A percentile compares a stretch with the other conserved stretches of the same genome.
These are phyloP conservation scores for Volucella zonaria DNA, from an alignment of 2,888 invertebrate genomes.

Conservation along the genomic window DNA sequence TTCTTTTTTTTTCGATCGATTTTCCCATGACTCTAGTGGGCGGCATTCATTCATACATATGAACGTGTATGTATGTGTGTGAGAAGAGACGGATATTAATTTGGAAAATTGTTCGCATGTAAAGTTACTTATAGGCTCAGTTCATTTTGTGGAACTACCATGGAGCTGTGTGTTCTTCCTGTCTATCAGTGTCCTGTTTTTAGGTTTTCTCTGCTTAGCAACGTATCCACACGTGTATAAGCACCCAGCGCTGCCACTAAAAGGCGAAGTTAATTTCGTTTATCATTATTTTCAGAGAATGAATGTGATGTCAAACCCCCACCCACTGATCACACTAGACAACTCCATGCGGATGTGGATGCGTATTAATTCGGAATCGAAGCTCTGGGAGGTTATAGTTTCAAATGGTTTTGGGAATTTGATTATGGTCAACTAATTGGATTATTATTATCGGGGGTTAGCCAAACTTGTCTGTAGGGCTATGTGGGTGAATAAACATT, in stretches of 20 bases:
- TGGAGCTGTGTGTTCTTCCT: neutral
- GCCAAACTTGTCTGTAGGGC: neutral
- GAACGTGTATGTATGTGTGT: neutral
- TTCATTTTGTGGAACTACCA: constrained; percentile 1
- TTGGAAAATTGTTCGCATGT: constrained; percentile 48
- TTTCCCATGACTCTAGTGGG: constrained; percentile 3
- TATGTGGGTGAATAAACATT: neutral
- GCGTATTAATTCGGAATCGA: constrained; percentile 6
- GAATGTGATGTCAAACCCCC: neutral
- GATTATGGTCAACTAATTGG: constrained; percentile 35
- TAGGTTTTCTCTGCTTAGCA: neutral
- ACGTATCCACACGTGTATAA: constrained; percentile 1
- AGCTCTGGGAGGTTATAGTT: neutral
- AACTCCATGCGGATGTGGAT: constrained; percentile 8
- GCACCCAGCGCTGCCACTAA: neutral
- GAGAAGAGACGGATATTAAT: constrained; percentile 34
- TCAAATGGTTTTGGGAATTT: constrained; percentile 27
- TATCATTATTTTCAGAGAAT: constrained; percentile 4
- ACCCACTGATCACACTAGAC: neutral
- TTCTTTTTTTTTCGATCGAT: constrained; percentile 10
- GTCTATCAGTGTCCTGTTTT: neutral
- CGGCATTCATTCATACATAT: neutral
- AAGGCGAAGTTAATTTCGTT: constrained; percentile 19
- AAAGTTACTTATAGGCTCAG: constrained; percentile 5
- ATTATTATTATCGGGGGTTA: constrained; percentile 29